Base-by-base conservation (phyloP, 2,113 vertebrate genomes). In the Elephas maximus region DNA sequence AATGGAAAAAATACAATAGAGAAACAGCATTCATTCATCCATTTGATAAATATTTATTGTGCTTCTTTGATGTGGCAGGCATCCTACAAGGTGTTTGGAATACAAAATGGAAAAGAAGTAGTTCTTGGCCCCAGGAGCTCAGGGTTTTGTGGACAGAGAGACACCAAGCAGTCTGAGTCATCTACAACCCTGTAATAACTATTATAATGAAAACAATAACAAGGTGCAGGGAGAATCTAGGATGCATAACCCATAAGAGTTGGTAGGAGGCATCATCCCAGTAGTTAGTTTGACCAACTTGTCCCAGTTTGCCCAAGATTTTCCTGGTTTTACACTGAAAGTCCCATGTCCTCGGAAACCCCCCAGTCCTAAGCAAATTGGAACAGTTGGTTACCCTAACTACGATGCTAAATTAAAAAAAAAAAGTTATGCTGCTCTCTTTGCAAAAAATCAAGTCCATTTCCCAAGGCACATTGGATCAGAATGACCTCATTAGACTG, bases 401-500 rank as follows among this genome's bases (percentile, higher is more conserved):
- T 87, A 17, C 23, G 65, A 45, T 30, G 33, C 76, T 67, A 82
- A 51, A 57, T 57, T 14, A 14, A 57, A 57, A 57, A 57, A 57
- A 57, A 57, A 57, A 57, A 8, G 44, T 69, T 74, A 79, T 30
- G 63, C 65, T 37, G 18, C 65, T 57, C 21, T 94, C 65, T 94
- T 67, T 94, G 41, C 37, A 95, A 91, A 95, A 90, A 28, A 91
- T 14, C 15, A 26, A 44, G 33, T 91, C 92, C 60, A 91, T 90
- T 91, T 57, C 81, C 73, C 87, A 44, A 65, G 60, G 45, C 24
- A 53, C 1, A 0, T 53, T 53, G 60, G 53, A 78, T 88, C 63
- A 90, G 28, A 92, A 69, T 77, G 63, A 97, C 28, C 88, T 91
- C 26, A 73, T 84, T 88, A 93, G 76, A 79, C 88, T 88, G 82